Percentiles rank a stretch among this genome's conserved stretches.
Conservation (phyloP, 2,797 vertebrate species). For the Fistularia tabacaria region DNA sequence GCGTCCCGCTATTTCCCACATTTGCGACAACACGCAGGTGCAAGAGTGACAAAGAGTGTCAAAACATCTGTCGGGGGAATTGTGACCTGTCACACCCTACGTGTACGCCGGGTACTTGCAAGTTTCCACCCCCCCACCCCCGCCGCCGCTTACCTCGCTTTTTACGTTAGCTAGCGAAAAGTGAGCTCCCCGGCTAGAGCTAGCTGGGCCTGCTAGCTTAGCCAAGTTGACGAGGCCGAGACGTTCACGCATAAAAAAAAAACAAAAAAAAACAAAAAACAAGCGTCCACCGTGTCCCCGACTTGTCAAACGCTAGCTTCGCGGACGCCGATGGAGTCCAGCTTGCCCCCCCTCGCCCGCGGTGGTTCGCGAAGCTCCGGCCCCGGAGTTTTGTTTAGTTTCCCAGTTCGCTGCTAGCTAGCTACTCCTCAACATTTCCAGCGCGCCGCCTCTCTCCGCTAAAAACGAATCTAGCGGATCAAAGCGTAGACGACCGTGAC, state of each 20-base stretch:
- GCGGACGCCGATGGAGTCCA: background rate
- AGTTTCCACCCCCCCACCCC: background rate
- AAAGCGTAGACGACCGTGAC: constrained; percentile 50
- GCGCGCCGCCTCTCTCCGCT: constrained; percentile 53
- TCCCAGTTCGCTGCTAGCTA: constrained; percentile 11
- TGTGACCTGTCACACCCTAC: background rate
- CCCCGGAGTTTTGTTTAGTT: constrained; percentile 6
- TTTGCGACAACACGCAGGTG: background rate
- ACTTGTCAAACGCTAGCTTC: background rate
- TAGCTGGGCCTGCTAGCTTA: constrained; percentile 51
- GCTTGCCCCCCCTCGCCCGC: too few species aligned
- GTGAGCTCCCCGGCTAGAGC: constrained; percentile 40
- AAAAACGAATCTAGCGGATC: constrained; percentile 36
- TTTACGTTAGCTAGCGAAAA: constrained; percentile 46
- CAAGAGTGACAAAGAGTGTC: background rate
- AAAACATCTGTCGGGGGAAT: fast-evolving
- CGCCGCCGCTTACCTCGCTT: constrained; percentile 54
- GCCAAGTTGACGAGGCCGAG: constrained; percentile 44
- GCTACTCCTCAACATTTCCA: constrained; percentile 50
- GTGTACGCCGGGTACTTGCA: too few species aligned
- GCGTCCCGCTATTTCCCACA: constrained; percentile 16
- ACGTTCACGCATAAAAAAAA: constrained; percentile 6
- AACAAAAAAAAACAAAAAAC: background rate
- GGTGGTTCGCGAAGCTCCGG: background rate
- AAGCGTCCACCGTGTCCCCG: background rate